phyloP scores from a whole-genome alignment of 2,113 vertebrate species.

The Grammomys surdaster region DNA sequence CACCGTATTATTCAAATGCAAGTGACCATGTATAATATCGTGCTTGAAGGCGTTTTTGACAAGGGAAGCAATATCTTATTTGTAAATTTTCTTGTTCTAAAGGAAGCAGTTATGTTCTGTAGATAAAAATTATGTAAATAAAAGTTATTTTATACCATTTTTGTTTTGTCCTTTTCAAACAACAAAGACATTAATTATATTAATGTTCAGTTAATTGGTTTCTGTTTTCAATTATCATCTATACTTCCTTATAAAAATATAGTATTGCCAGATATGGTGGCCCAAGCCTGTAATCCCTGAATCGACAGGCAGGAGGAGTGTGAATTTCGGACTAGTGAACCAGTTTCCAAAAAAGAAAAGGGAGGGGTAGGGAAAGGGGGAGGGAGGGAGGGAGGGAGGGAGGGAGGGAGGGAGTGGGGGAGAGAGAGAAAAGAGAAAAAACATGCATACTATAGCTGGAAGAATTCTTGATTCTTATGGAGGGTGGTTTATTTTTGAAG shows the following conservation, averaged over 20 bases:
- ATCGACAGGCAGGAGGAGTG: background rate
- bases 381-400: background rate
- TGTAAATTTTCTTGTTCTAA: conserved; percentile 84
- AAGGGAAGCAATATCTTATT: conserved; percentile 65
- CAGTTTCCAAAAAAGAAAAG: background rate
- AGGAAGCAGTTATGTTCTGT: conserved; percentile 82
- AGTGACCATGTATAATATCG: conserved; percentile 52
- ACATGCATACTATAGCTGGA: background rate
- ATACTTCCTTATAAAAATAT: background rate
- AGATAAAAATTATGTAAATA: conserved; percentile 88
- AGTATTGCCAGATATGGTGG: background rate
- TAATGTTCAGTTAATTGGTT: conserved; percentile 13
- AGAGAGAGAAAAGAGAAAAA: background rate
- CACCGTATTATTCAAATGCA: conserved; percentile 66
- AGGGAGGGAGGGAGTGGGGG: too few relatives aligned
- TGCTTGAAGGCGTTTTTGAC: conserved; percentile 74
- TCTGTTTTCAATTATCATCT: background rate
- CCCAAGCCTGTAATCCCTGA: background rate
- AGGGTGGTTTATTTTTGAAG: background rate
- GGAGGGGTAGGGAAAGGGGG: too few relatives aligned
- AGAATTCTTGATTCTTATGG: conserved; percentile 27
- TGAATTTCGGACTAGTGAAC: background rate
- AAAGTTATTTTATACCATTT: conserved; percentile 86
- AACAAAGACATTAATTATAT: background rate
- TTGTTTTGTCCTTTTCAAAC: conserved; percentile 56